Percentiles rank a stretch among this genome's conserved stretches.
Conservation (phyloP, 2,888 invertebrate genomes). For the Leptinotarsa rubiginosa region DNA sequence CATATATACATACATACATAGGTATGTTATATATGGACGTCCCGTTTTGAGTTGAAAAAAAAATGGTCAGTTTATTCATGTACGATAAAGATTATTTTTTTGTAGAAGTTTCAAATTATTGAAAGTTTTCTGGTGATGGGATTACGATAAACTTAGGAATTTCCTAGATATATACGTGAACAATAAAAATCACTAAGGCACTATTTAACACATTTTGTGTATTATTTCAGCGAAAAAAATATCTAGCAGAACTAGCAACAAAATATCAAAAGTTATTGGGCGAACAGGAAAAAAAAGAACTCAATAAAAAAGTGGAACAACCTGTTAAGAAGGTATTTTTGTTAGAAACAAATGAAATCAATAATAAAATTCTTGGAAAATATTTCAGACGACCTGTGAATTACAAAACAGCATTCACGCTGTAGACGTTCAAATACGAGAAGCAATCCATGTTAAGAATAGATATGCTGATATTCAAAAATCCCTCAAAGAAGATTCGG, state of each 20-base stretch:
- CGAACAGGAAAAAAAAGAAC: slow-evolving; percentile 69
- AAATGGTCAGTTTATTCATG: too few relatives aligned
- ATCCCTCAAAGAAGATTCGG: slow-evolving; percentile 77
- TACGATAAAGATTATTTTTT: too few relatives aligned
- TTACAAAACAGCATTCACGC: slow-evolving; percentile 86
- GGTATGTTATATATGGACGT: too few relatives aligned
- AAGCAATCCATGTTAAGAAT: slow-evolving; percentile 82
- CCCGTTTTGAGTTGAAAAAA: too few relatives aligned
- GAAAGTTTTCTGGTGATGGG: too few relatives aligned
- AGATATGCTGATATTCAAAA: slow-evolving; percentile 81
- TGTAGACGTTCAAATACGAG: slow-evolving; percentile 83
- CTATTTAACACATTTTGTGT: not conserved
- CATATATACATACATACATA: too few relatives aligned
- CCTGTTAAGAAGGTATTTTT: slow-evolving; percentile 75
- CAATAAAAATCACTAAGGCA: not conserved
- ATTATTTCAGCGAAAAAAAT: slow-evolving; percentile 68
- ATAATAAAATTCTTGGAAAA: not conserved
- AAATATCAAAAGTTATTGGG: slow-evolving; percentile 73
- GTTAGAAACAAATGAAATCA: not conserved
- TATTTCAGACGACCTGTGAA: slow-evolving; percentile 72
- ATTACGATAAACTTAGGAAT: too few relatives aligned
- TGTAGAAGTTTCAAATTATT: too few relatives aligned
- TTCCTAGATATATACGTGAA: too few relatives aligned
- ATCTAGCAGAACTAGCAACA: slow-evolving; percentile 70
- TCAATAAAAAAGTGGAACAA: slow-evolving; percentile 64